phyloP scores from a whole-genome alignment of 2,797 vertebrate genomes.

The Girardinus metallicus region DNA sequence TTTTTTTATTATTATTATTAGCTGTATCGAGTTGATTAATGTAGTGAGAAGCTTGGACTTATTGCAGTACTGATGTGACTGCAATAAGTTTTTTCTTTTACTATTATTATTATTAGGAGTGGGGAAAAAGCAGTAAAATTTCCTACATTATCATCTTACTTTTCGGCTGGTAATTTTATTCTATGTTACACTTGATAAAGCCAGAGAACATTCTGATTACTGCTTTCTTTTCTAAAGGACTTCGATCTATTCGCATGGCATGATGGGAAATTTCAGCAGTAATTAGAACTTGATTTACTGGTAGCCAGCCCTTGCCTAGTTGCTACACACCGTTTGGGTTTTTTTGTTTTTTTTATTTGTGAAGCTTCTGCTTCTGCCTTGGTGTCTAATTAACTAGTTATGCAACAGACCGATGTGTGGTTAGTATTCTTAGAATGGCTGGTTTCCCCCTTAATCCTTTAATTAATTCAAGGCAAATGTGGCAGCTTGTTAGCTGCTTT shows the following conservation, averaged over 20 bases:
- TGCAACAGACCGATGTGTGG: constrained; percentile 26
- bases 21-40: not conserved
- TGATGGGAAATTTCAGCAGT: no score
- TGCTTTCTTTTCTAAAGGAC: not conserved
- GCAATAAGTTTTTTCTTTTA: not conserved
- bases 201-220: not conserved
- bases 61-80: not conserved
- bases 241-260: not conserved
- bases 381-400: constrained; percentile 10
- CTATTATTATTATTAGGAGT: not conserved
- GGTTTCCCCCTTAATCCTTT: constrained; percentile 34
- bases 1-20: not conserved
- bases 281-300: not conserved
- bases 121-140: not conserved
- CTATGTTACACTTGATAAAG: not conserved
- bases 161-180: no score
- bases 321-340: not conserved
- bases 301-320: not conserved
- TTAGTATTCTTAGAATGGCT: constrained; percentile 18
- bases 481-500: not conserved
- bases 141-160: not conserved
- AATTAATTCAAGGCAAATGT: constrained; percentile 25
- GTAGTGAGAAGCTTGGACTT: no score
- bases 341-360: not conserved
- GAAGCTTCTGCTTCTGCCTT: not conserved